Base-by-base conservation (phyloP, 2,888 invertebrate species). In the Nymphalis c-album region DNA sequence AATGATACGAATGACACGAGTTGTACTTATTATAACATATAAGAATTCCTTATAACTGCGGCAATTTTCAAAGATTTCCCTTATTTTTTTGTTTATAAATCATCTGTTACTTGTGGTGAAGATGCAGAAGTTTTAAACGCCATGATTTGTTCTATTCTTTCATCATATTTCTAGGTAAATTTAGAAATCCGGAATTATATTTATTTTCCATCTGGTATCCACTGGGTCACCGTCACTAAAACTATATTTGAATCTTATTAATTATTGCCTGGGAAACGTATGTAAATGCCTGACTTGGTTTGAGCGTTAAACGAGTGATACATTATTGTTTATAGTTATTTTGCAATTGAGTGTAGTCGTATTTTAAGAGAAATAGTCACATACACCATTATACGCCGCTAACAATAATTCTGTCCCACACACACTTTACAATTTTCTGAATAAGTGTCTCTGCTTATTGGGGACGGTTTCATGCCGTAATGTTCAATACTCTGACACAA, bases 321-420 rank as follows among this genome's bases (percentile, higher is more conserved):
- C 57, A 69, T 67, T 62, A 69, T 63, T 58, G 69, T 71, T 61
- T 68, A 67, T 65, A 65, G 67, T 63, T 67, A 70, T 69, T 71
- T 63, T 70, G 69, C 69, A 69, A 67, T 64, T 63, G 63, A 55
- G 67, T 72, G 67, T 62, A 69, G 71, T 50, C 50, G 58, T 73
- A 70, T 69, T 64, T 72, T 68, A 67, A 55, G 66, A 58, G 63
- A 65, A 68, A 68, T 63, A 69, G 65, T 71, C 71, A 70, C 70
- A 67, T 69, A 68, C 69, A 66, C 65, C 70, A 77, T 76, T 75
- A 77, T 73, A 67, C 67, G 63, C 64, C 68, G 80, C 84, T 85
- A 84, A 88, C 88, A 87, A 87, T 88, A 84, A 89, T 88, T 83
- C 80, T 79, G 77, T 80, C 79, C 79, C 78, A 78, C 78, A 78